These are phyloP conservation scores for Zapornia atra DNA, from an alignment of 2,113 vertebrate genomes.

Conservation along the genomic window DNA sequence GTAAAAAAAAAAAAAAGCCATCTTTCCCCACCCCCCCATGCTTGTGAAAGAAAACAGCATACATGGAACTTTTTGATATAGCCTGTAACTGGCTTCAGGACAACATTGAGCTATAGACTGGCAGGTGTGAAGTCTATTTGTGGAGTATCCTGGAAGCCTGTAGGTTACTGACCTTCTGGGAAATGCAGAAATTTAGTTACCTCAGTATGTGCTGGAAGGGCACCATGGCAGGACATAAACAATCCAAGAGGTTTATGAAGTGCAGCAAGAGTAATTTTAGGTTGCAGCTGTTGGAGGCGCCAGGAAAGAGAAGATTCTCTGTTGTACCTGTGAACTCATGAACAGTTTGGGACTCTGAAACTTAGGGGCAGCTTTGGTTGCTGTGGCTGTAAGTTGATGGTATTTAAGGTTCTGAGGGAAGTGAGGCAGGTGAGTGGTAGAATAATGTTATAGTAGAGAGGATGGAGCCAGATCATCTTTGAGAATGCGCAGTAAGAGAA, in stretches of 20 bases:
- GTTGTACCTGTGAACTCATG: neutral
- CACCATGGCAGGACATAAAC: neutral
- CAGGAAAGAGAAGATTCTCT: neutral
- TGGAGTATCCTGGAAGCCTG: neutral
- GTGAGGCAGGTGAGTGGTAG: neutral
- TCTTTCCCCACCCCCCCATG: neutral
- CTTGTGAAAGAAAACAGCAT: neutral
- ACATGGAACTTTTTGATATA: neutral
- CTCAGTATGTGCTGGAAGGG: neutral
- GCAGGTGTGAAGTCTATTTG: neutral
- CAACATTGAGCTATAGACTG: neutral
- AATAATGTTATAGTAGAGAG: neutral
- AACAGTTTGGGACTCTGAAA: neutral
- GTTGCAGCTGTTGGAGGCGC: neutral
- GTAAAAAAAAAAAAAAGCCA: neutral
- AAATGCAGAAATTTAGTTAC: neutral
- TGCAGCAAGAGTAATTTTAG: neutral
- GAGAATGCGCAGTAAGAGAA: neutral
- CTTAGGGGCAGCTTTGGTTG: neutral
- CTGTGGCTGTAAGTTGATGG: neutral
- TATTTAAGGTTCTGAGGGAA: neutral
- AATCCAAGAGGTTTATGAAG: neutral
- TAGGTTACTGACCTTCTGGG: neutral
- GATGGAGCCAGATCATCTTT: neutral
- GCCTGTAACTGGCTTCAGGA: neutral